Conservation (phyloP, 2,113 vertebrate genomes). For the Podiceps cristatus region DNA sequence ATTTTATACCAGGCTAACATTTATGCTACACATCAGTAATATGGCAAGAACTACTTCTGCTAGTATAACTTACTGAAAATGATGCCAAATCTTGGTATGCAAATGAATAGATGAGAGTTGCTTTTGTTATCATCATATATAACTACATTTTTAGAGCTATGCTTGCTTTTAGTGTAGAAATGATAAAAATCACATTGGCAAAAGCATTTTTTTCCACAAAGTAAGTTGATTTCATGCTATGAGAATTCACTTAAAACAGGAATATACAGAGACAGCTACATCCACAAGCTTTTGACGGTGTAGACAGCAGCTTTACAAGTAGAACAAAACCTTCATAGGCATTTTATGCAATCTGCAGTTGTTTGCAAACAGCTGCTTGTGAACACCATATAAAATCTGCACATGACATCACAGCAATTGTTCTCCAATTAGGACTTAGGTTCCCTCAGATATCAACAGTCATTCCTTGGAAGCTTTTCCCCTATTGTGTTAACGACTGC, state of each 20-base stretch:
- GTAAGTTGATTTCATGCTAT: neutral
- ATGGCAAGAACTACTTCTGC: neutral
- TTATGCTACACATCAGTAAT: neutral
- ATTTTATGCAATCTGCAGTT: neutral
- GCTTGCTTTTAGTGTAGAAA: neutral
- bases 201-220: neutral
- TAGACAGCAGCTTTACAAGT: neutral
- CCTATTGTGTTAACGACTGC: constrained; percentile 51
- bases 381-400: constrained; percentile 24
- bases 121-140: neutral
- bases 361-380: neutral
- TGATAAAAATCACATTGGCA: neutral
- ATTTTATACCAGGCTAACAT: neutral
- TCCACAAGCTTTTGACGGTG: neutral
- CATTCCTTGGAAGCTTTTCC: constrained; percentile 33
- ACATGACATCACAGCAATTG: constrained; percentile 40
- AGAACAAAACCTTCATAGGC: neutral
- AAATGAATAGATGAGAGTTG: neutral
- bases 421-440: constrained; percentile 33
- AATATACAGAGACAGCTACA: neutral
- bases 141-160: neutral
- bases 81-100: neutral
- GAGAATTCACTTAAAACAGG: neutral
- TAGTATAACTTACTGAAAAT: neutral
- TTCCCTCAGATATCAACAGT: constrained; percentile 7